phyloP scores from a whole-genome alignment of 2,888 invertebrate species.

The Idaea straminata region DNA sequence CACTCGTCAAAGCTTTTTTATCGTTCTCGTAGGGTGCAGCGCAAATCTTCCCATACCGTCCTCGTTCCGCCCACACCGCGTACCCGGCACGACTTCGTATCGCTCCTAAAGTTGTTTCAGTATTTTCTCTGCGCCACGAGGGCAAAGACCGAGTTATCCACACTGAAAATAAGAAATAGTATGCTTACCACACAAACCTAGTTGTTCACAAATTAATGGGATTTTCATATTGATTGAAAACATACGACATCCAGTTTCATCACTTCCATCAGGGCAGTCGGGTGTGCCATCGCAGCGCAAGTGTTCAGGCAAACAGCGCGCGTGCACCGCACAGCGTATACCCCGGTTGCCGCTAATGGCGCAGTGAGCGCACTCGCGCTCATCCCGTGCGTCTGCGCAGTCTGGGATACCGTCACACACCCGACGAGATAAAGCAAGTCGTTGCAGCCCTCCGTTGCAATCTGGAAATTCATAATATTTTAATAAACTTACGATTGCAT shows the following conservation, averaged over 20 bases:
- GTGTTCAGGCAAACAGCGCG: slow-evolving; percentile 85
- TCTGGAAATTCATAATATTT: slow-evolving; percentile 60
- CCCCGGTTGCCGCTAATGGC: slow-evolving; percentile 79
- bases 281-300: slow-evolving; percentile 89
- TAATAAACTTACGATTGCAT: neutral
- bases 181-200: neutral
- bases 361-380: slow-evolving; percentile 89
- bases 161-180: slow-evolving; percentile 73
- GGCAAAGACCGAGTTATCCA: slow-evolving; percentile 86
- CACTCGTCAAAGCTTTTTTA: slow-evolving; percentile 82
- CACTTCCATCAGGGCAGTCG: slow-evolving; percentile 93
- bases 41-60: slow-evolving; percentile 89
- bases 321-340: slow-evolving; percentile 89
- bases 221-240: slow-evolving; percentile 29
- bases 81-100: slow-evolving; percentile 88
- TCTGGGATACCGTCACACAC: slow-evolving; percentile 93
- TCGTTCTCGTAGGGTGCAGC: slow-evolving; percentile 87
- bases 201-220: neutral
- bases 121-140: slow-evolving; percentile 81
- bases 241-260: slow-evolving; percentile 93
- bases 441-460: slow-evolving; percentile 87
- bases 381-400: slow-evolving; percentile 91
- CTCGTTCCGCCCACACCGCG: slow-evolving; percentile 92
- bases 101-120: slow-evolving; percentile 84
- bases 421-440: slow-evolving; percentile 86